Percentiles rank a stretch among this genome's conserved stretches.
phyloP scores from a whole-genome alignment of 2,888 invertebrate genomes.

The Trachelus iudaicus region DNA sequence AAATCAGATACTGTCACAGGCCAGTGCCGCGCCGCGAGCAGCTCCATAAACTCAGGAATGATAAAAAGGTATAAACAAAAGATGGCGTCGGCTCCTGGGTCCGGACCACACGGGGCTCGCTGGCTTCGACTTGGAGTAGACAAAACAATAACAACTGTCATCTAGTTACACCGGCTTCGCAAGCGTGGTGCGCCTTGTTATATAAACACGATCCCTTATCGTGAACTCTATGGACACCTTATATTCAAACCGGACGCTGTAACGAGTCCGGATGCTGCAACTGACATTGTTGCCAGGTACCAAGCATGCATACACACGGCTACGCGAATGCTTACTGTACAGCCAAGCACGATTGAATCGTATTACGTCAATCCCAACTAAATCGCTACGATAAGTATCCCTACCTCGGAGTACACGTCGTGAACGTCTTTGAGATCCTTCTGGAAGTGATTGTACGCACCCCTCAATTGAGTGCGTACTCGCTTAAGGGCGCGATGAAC shows the following conservation, averaged over 20 bases:
- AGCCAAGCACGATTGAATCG: not conserved
- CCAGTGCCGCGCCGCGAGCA: not conserved
- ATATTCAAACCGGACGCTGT: slow-evolving; percentile 12
- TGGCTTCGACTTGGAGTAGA: slow-evolving; percentile 28
- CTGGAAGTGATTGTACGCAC: slow-evolving; percentile 60
- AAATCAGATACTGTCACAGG: slow-evolving; percentile 7
- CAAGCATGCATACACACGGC: not conserved
- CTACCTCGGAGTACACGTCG: slow-evolving; percentile 60
- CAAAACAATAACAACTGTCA: slow-evolving; percentile 46
- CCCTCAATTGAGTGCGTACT: slow-evolving; percentile 60
- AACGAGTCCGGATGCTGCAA: slow-evolving; percentile 3
- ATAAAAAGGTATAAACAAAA: slow-evolving; percentile 17
- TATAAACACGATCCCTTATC: slow-evolving; percentile 45
- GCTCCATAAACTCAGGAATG: slow-evolving; percentile 19
- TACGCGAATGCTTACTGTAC: not conserved
- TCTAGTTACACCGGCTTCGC: slow-evolving; percentile 34
- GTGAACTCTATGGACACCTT: slow-evolving; percentile 19
- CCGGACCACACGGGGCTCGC: slow-evolving; percentile 11
- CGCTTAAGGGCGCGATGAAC: slow-evolving; percentile 55
- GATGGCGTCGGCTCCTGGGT: slow-evolving; percentile 2
- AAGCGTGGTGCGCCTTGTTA: slow-evolving; percentile 31
- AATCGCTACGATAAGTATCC: slow-evolving; percentile 1
- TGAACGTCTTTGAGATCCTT: slow-evolving; percentile 55
- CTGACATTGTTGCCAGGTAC: not conserved
- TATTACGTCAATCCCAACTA: not conserved